A percentile compares a stretch with the other conserved stretches of the same genome.
Evolutionary conservation across 2,888 invertebrate genomes (phyloP).

Genomic region (Eristalis intricaria): DNA sequence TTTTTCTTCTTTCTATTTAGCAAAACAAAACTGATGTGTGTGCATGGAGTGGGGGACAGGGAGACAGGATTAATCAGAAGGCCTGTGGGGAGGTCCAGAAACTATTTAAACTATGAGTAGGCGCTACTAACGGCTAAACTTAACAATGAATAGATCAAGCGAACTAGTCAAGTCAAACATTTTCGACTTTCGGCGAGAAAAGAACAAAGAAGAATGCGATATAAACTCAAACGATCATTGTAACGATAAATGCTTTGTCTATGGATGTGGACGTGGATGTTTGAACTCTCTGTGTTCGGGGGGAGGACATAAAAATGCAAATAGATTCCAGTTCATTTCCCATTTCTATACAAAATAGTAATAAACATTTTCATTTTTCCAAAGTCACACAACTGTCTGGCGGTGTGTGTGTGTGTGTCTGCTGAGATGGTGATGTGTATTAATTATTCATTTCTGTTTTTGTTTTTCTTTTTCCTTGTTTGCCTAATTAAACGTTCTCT

Average conservation of each 20-base stretch:
- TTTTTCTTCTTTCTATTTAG: constrained; percentile 58
- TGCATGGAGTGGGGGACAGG: too few species aligned
- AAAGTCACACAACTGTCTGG: not conserved
- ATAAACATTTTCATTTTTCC: constrained; percentile 30
- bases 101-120: constrained; percentile 59
- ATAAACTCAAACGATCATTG: constrained; percentile 29
- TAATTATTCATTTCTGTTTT: constrained; percentile 18
- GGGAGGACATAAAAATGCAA: constrained; percentile 2
- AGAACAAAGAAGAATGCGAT: constrained; percentile 18
- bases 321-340: not conserved
- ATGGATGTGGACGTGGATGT: constrained; percentile 59
- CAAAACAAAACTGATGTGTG: constrained; percentile 18
- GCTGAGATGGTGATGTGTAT: not conserved
- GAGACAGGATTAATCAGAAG: not conserved
- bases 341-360: constrained; percentile 46
- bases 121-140: constrained; percentile 53
- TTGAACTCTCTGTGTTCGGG: constrained; percentile 44
- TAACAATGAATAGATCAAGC: constrained; percentile 39
- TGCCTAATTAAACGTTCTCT: constrained; percentile 71
- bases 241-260: constrained; percentile 65
- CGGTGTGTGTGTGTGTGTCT: not conserved
- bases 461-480: constrained; percentile 33
- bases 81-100: constrained; percentile 10
- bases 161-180: not conserved
- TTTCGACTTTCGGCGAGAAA: constrained; percentile 19